A percentile compares a stretch with the other conserved stretches of the same genome.
Conservation (phyloP, 2,113 vertebrate species). For the Hepsetus odoe region DNA sequence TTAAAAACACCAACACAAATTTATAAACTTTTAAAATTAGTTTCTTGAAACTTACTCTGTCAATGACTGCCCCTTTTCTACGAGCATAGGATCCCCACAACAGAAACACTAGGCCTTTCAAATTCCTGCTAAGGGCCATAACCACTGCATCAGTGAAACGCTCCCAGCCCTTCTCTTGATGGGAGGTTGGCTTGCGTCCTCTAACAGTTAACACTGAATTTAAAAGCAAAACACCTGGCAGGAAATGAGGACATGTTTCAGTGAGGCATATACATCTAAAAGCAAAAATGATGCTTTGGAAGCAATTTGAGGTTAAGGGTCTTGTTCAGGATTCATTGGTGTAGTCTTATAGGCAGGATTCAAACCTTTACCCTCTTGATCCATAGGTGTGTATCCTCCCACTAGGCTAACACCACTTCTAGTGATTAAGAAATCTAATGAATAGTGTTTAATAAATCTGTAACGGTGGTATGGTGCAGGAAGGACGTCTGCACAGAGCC, state of each 20-base stretch:
- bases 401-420: no score
- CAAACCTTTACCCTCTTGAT: no score
- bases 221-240: conserved; percentile 82
- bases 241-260: background rate
- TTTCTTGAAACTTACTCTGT: conserved; percentile 73
- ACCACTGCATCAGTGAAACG: conserved; percentile 81
- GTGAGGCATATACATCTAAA: background rate
- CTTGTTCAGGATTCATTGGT: no score
- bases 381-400: no score
- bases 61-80: conserved; percentile 81
- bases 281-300: background rate
- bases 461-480: no score
- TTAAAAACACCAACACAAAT: no score
- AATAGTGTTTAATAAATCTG: no score
- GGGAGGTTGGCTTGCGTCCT: conserved; percentile 81
- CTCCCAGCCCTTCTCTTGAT: conserved; percentile 84
- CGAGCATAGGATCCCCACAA: conserved; percentile 87
- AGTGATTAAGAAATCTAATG: no score
- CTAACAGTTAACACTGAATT: conserved; percentile 84
- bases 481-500: no score
- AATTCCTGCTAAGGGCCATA: conserved; percentile 78
- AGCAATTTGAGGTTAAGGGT: background rate
- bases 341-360: no score
- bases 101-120: conserved; percentile 80
- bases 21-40: no score